Conservation (phyloP, 37 sponge, comb jelly and placozoan species). For the Cladorhizidae sp. region DNA sequence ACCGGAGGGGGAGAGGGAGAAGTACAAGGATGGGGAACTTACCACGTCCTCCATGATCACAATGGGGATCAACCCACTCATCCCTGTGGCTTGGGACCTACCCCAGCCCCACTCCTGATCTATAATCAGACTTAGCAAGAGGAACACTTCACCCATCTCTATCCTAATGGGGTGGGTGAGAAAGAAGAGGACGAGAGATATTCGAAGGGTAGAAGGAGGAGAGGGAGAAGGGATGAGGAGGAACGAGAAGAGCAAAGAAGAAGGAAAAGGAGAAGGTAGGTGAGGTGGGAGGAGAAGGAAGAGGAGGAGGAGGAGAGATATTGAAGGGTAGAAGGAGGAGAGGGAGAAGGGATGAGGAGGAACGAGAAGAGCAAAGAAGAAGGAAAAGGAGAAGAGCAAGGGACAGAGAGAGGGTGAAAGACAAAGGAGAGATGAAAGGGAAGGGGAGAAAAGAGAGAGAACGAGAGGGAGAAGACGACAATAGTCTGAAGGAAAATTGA, state of each 20-base stretch:
- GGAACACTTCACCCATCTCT: slow-evolving; percentile 70
- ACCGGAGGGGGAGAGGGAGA: not conserved
- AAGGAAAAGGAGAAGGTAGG: not conserved
- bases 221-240: not conserved
- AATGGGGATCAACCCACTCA: slow-evolving; percentile 83
- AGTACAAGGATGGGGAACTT: slow-evolving; percentile 8
- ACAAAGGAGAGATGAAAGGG: no score
- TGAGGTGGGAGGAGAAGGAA: not conserved
- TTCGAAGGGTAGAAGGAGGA: not conserved
- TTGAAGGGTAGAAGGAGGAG: no score
- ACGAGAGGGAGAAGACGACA: no score
- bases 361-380: not conserved
- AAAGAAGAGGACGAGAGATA: not conserved
- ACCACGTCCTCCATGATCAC: slow-evolving; percentile 82
- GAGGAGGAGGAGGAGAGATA: slow-evolving; percentile 1
- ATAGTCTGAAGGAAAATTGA: no score
- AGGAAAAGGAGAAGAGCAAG: no score
- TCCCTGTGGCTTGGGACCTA: slow-evolving; percentile 63
- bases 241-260: not conserved
- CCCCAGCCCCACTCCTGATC: slow-evolving; percentile 91
- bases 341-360: not conserved
- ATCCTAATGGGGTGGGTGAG: slow-evolving; percentile 39
- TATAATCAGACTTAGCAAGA: slow-evolving; percentile 60
- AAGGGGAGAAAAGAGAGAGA: no score
- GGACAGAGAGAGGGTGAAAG: no score